Percentiles rank a stretch among this genome's conserved stretches.
Conservation (phyloP, 1,140 invertebrate genomes). For the Heterodera carotae region DNA sequence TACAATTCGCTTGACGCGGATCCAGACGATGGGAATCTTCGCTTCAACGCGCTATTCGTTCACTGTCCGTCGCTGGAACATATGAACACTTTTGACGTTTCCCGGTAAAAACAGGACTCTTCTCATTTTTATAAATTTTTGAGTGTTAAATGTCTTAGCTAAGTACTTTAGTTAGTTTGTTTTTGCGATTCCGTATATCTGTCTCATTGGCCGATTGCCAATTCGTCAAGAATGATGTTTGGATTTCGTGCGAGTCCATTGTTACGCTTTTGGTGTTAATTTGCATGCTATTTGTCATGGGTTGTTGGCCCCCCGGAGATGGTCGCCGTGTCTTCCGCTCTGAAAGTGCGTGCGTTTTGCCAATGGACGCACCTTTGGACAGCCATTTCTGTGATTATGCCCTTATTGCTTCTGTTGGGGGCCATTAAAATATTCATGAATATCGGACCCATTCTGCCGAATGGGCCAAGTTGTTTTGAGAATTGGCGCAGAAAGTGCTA, state of each 20-base stretch:
- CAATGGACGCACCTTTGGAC: background rate
- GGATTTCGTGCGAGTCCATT: too few relatives aligned
- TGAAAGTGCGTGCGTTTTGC: background rate
- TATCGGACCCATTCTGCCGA: background rate
- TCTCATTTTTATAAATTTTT: background rate
- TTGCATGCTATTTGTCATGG: too few relatives aligned
- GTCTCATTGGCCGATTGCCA: background rate
- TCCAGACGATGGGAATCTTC: conserved; percentile 25
- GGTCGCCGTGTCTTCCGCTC: too few relatives aligned
- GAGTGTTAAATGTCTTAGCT: too few relatives aligned
- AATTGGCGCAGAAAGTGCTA: background rate
- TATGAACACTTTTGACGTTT: conserved; percentile 34
- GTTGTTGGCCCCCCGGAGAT: background rate
- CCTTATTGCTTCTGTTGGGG: background rate
- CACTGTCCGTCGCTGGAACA: conserved; percentile 22
- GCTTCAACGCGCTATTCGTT: conserved; percentile 37
- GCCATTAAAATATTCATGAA: conserved; percentile 20
- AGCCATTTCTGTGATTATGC: background rate
- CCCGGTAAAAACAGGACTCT: conserved; percentile 25
- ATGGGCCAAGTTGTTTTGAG: background rate
- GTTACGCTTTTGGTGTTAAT: too few relatives aligned
- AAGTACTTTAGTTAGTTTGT: too few relatives aligned
- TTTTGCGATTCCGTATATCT: too few relatives aligned
- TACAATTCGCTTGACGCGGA: conserved; percentile 39
- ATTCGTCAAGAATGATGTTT: background rate